phyloP scores from a whole-genome alignment of 2,797 vertebrate genomes.

The Scolopax rusticola region DNA sequence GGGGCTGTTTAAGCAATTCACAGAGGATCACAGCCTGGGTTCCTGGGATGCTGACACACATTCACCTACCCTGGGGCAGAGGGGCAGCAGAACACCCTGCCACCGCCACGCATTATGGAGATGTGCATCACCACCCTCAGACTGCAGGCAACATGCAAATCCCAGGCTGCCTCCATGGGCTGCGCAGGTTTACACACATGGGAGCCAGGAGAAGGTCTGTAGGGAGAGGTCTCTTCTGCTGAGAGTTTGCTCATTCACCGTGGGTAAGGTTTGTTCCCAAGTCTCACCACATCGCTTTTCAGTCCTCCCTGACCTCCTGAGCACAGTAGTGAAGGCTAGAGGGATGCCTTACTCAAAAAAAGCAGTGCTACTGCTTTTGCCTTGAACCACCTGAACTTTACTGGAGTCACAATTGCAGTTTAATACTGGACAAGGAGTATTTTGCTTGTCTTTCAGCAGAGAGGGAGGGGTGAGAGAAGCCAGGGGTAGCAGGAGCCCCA shows the following conservation, averaged over 20 bases:
- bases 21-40: not conserved
- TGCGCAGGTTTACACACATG: not conserved
- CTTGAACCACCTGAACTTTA: not conserved
- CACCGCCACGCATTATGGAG: not conserved
- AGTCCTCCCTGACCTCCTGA: not conserved
- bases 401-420: not conserved
- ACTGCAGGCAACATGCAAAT: not conserved
- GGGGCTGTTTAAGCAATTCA: not conserved
- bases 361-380: not conserved
- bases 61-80: not conserved
- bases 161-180: not conserved
- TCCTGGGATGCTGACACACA: constrained; percentile 7
- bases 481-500: not conserved
- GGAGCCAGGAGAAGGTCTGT: not conserved
- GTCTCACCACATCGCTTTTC: not conserved
- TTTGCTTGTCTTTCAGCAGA: not conserved
- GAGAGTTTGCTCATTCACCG: not conserved
- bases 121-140: not conserved
- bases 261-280: not conserved
- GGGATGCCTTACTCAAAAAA: not conserved
- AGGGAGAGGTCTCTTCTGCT: not conserved
- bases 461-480: not conserved
- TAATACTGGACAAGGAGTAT: not conserved
- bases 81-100: not conserved
- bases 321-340: not conserved